phyloP scores from a whole-genome alignment of 1,140 invertebrate species.

The Drosophila obscura region DNA sequence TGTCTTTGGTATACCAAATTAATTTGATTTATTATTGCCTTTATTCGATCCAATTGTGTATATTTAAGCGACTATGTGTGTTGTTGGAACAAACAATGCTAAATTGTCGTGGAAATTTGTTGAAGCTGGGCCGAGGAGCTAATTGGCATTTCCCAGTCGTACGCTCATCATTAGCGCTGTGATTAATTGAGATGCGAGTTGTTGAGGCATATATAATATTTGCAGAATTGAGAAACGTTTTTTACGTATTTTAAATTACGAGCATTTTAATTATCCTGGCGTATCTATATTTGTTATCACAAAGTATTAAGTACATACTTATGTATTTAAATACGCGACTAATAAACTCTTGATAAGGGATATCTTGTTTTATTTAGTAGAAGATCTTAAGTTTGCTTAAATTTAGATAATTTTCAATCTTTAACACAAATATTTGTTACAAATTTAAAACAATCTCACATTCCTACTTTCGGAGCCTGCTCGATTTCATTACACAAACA shows the following conservation, averaged over 20 bases:
- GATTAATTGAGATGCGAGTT: slow-evolving; percentile 23
- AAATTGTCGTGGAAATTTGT: slow-evolving; percentile 18
- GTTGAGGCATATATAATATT: no score
- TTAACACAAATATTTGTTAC: neutral
- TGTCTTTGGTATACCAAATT: slow-evolving; percentile 57
- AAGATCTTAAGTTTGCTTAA: no score
- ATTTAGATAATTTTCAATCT: neutral
- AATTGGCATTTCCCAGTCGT: slow-evolving; percentile 16
- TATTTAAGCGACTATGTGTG: slow-evolving; percentile 13
- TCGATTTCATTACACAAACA: slow-evolving; percentile 19
- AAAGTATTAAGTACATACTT: neutral
- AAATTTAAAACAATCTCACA: slow-evolving; percentile 24
- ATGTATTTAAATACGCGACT: neutral
- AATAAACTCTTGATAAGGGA: no score
- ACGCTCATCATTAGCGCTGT: neutral
- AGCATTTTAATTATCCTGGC: no score
- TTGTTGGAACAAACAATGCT: slow-evolving; percentile 15
- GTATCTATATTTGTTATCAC: neutral
- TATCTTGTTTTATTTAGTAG: no score
- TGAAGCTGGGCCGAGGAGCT: slow-evolving; percentile 17
- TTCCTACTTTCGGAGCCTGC: slow-evolving; percentile 21
- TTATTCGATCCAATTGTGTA: slow-evolving; percentile 26
- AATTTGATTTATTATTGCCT: slow-evolving; percentile 71
- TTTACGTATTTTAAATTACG: neutral
- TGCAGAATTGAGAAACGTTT: no score